Conservation (phyloP, 1,140 invertebrate genomes). For the Apolygus lucorum region DNA sequence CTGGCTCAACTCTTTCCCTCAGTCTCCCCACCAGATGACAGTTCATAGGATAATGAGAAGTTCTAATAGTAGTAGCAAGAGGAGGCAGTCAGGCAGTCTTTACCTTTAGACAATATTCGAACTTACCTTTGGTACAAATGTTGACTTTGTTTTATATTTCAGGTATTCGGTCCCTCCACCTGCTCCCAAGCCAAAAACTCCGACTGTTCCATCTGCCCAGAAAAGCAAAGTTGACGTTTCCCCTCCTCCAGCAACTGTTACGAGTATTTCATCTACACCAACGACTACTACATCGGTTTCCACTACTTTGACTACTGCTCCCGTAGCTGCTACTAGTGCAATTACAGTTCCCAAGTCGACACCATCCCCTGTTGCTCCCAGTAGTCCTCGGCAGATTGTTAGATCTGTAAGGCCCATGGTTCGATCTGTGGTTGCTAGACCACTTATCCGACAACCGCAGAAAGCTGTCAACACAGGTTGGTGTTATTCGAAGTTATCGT, state of each 20-base stretch:
- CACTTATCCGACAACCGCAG: slow-evolving; percentile 26
- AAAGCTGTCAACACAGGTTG: slow-evolving; percentile 8
- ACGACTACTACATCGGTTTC: slow-evolving; percentile 32
- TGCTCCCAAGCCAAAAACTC: slow-evolving; percentile 46
- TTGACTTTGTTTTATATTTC: no score
- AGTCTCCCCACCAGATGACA: no score
- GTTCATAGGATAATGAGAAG: no score
- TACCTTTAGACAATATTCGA: no score
- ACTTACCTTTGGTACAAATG: no score
- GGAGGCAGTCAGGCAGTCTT: no score
- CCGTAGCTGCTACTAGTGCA: slow-evolving; percentile 32
- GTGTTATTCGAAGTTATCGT: background rate
- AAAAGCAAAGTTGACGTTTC: slow-evolving; percentile 28
- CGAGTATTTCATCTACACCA: slow-evolving; percentile 9
- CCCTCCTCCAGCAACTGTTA: slow-evolving; percentile 23
- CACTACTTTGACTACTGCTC: background rate
- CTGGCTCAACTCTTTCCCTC: no score
- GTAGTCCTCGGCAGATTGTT: slow-evolving; percentile 19
- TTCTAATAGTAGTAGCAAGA: no score
- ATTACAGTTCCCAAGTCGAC: slow-evolving; percentile 2
- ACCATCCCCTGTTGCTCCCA: slow-evolving; percentile 28
- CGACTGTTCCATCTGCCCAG: no score
- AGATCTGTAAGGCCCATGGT: slow-evolving; percentile 25
- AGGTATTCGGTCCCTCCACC: slow-evolving; percentile 25
- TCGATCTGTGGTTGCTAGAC: slow-evolving; percentile 16